phyloP scores from a whole-genome alignment of 30 jellyfish, hydroid and myxozoan species.

The Aurelia sp. region DNA sequence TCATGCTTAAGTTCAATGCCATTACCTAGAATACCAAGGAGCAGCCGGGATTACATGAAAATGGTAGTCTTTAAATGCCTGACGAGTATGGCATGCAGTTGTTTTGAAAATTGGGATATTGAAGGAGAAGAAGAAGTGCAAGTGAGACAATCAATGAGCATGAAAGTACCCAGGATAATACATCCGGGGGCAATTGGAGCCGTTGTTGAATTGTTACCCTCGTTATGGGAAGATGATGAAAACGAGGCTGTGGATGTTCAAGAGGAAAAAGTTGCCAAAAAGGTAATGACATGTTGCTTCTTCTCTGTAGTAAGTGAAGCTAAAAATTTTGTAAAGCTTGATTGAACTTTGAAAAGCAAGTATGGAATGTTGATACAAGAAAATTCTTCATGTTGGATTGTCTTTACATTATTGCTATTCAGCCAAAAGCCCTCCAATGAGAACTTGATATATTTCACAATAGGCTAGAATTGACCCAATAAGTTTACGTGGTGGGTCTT shows the following conservation, averaged over 20 bases:
- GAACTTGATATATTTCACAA: no score
- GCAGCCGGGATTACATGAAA: conserved; percentile 70
- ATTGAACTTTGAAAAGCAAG: no score
- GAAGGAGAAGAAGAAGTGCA: conserved; percentile 44
- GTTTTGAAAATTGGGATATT: conserved; percentile 79
- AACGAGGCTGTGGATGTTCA: background rate
- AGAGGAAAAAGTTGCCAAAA: background rate
- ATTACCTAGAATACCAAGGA: conserved; percentile 51
- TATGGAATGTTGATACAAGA: no score
- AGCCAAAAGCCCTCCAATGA: no score
- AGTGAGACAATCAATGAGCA: conserved; percentile 12
- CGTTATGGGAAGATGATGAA: conserved; percentile 69
- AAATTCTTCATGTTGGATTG: no score
- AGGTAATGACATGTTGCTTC: background rate
- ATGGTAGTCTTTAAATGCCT: conserved; percentile 75
- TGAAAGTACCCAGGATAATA: conserved; percentile 59
- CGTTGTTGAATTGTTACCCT: conserved; percentile 80
- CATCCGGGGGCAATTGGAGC: conserved; percentile 97
- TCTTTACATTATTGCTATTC: no score
- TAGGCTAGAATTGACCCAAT: no score
- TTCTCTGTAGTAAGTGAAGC: background rate
- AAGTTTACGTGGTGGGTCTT: no score
- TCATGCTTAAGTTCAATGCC: conserved; percentile 43
- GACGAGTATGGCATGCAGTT: conserved; percentile 86
- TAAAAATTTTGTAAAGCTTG: no score